These are phyloP conservation scores for Cerceris ruficornis DNA, from an alignment of 2,888 invertebrate genomes.

Conservation along the genomic window DNA sequence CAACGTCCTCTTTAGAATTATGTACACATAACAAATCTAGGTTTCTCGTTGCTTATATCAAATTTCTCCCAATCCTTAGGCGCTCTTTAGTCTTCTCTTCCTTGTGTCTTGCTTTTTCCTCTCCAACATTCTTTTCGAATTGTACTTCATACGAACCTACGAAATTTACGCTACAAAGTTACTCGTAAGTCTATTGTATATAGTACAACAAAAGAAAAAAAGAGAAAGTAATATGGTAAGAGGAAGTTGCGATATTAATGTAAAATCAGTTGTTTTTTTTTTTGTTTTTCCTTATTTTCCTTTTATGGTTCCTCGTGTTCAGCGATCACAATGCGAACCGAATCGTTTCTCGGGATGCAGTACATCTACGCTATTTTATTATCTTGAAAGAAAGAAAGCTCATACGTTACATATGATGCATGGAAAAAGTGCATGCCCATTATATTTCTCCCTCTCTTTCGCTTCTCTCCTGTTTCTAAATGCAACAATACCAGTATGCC, in stretches of 20 bases:
- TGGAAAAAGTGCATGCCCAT: conserved; percentile 20
- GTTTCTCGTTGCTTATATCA: conserved; percentile 23
- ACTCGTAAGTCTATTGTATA: conserved; percentile 28
- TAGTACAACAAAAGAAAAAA: conserved; percentile 36
- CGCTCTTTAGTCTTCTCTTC: not conserved
- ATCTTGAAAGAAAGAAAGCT: conserved; percentile 16
- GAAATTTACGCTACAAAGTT: conserved; percentile 37
- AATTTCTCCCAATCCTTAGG: conserved; percentile 8
- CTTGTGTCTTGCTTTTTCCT: not conserved
- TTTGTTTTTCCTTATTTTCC: conserved; percentile 16
- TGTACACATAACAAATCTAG: conserved; percentile 52
- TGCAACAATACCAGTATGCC: conserved; percentile 39
- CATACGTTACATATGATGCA: conserved; percentile 12
- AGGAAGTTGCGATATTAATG: conserved; percentile 45
- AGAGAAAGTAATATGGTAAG: conserved; percentile 35
- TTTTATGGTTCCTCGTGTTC: conserved; percentile 32
- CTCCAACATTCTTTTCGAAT: not conserved
- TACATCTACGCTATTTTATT: conserved; percentile 12
- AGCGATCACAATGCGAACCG: conserved; percentile 41
- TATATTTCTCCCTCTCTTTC: conserved; percentile 17
- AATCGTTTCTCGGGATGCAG: conserved; percentile 36
- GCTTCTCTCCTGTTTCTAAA: conserved; percentile 27
- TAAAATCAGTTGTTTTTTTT: conserved; percentile 32
- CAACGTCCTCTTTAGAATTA: conserved; percentile 44
- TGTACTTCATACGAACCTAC: conserved; percentile 9